Conservation (phyloP, 2,888 invertebrate species). For the Prenolepis imparis region DNA sequence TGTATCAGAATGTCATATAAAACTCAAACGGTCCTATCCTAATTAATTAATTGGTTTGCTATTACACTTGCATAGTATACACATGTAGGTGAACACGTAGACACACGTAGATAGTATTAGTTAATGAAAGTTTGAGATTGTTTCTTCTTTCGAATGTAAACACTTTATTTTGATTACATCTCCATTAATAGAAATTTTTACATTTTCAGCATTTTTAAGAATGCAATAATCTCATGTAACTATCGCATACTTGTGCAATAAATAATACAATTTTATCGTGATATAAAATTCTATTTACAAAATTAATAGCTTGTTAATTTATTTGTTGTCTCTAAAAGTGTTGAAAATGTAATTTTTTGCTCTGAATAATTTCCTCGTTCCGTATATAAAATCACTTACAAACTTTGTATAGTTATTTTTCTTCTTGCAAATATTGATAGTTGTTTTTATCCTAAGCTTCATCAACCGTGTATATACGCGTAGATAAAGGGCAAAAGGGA, state of each 20-base stretch:
- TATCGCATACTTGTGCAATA: not conserved
- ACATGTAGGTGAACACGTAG: not conserved
- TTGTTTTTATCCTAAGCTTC: conserved; percentile 12
- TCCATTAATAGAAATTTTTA: not conserved
- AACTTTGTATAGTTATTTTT: conserved; percentile 7
- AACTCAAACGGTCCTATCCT: not conserved
- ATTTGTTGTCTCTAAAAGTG: conserved; percentile 5
- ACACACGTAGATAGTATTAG: not conserved
- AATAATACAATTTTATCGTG: not conserved
- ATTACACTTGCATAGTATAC: conserved; percentile 29
- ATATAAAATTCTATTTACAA: not conserved
- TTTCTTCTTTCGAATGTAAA: conserved; percentile 8
- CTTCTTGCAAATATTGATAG: conserved; percentile 12
- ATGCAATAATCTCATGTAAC: not conserved
- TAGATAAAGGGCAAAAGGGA: not conserved
- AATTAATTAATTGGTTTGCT: conserved; percentile 16
- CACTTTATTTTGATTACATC: conserved; percentile 9
- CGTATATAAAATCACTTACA: conserved; percentile 25
- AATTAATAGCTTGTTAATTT: not conserved
- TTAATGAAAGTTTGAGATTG: conserved; percentile 10
- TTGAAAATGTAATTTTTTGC: conserved; percentile 5
- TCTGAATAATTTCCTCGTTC: conserved; percentile 8
- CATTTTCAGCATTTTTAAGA: conserved; percentile 5
- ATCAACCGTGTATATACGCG: not conserved
- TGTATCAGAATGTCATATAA: not conserved